These are phyloP conservation scores for Pipistrellus pygmaeus DNA, from an alignment of 2,797 vertebrate species.

Conservation along the genomic window DNA sequence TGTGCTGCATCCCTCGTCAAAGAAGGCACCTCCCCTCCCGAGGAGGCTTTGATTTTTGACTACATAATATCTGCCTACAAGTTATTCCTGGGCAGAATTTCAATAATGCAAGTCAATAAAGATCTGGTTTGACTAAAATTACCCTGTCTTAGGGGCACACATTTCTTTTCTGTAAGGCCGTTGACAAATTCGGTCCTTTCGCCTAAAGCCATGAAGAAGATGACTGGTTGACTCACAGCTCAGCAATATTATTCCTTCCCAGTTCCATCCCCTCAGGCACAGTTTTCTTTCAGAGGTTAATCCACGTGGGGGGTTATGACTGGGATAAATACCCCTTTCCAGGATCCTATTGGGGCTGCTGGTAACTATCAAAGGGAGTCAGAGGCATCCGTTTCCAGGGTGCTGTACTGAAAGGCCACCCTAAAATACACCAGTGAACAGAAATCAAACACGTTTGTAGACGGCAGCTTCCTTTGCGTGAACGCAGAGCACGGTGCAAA, in stretches of 20 bases:
- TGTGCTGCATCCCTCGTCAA: not conserved
- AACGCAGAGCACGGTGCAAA: slow-evolving; percentile 75
- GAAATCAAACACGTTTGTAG: slow-evolving; percentile 78
- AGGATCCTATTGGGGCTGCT: slow-evolving; percentile 50
- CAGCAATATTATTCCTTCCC: slow-evolving; percentile 42
- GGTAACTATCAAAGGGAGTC: slow-evolving; percentile 79
- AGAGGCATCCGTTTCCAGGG: slow-evolving; percentile 73
- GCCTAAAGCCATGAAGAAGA: slow-evolving; percentile 45
- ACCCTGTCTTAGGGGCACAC: not conserved
- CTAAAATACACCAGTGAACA: slow-evolving; percentile 77
- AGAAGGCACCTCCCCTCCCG: not conserved
- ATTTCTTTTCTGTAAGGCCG: slow-evolving; percentile 36
- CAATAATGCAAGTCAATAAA: slow-evolving; percentile 48
- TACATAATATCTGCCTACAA: slow-evolving; percentile 68
- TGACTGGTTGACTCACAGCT: slow-evolving; percentile 45
- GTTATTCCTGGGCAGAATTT: slow-evolving; percentile 65
- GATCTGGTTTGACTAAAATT: slow-evolving; percentile 55
- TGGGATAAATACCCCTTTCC: slow-evolving; percentile 60
- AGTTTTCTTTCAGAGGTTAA: slow-evolving; percentile 72
- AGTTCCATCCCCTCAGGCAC: not conserved
- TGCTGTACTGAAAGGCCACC: slow-evolving; percentile 61
- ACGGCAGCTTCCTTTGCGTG: slow-evolving; percentile 75
- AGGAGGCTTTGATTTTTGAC: slow-evolving; percentile 50
- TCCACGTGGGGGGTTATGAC: slow-evolving; percentile 45
- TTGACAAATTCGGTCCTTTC: slow-evolving; percentile 66